These are phyloP conservation scores for Cybosia mesomella DNA, from an alignment of 2,888 invertebrate species.

Conservation along the genomic window DNA sequence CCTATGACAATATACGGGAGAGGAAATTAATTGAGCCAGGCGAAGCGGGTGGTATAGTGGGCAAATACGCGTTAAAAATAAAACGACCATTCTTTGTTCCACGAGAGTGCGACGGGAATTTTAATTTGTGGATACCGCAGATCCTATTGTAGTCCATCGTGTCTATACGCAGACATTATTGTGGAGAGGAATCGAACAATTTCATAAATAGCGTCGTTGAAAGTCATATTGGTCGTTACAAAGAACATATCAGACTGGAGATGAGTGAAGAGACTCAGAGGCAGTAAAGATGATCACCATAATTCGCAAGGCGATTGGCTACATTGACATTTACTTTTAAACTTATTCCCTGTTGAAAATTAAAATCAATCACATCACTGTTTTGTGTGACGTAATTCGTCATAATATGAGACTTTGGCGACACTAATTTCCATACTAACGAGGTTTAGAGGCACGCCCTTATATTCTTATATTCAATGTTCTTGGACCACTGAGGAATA, in stretches of 20 bases:
- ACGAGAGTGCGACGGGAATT: constrained; percentile 47
- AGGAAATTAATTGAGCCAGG: constrained; percentile 27
- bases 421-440: no score
- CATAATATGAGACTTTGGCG: no score
- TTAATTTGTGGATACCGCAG: constrained; percentile 54
- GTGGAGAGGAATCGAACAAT: constrained; percentile 26
- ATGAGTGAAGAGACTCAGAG: no score
- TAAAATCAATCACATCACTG: no score
- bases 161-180: constrained; percentile 34
- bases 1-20: constrained; percentile 8
- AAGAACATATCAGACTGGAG: background rate
- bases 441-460: no score
- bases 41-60: constrained; percentile 39
- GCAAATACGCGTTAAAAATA: constrained; percentile 47
- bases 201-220: background rate
- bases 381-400: no score
- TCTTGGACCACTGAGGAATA: no score
- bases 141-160: constrained; percentile 46
- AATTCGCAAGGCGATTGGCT: no score
- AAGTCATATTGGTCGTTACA: constrained; percentile 1
- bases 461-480: no score
- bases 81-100: constrained; percentile 51
- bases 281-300: no score
- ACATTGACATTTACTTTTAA: no score
- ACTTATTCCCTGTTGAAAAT: no score